A percentile compares a stretch with the other conserved stretches of the same genome.
Evolutionary conservation across 2,113 vertebrate species (phyloP).

Genomic region (Paramisgurnus dabryanus): DNA sequence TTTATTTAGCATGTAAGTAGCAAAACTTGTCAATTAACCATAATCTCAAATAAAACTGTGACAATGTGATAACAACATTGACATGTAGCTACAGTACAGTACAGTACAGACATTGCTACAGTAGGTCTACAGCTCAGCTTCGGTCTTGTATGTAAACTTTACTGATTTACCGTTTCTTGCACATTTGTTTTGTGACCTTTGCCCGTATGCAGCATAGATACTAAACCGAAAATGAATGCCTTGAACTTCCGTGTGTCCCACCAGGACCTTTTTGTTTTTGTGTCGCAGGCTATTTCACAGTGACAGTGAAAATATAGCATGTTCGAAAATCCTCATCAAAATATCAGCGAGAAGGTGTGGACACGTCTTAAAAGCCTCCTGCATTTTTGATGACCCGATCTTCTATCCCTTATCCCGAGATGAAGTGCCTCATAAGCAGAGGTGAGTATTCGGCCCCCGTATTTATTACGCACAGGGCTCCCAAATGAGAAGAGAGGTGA

Average conservation of each 20-base stretch:
- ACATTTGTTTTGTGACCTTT: neutral
- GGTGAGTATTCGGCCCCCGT: conserved; percentile 63
- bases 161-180: neutral
- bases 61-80: too few relatives aligned
- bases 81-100: too few relatives aligned
- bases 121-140: too few relatives aligned
- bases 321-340: conserved; percentile 17
- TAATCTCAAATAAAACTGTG: too few relatives aligned
- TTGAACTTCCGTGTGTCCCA: neutral
- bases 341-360: neutral
- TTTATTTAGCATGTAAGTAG: too few relatives aligned
- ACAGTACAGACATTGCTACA: too few relatives aligned
- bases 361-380: conserved; percentile 33
- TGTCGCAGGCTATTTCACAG: conserved; percentile 50
- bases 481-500: conserved; percentile 49
- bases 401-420: conserved; percentile 66
- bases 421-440: conserved; percentile 61
- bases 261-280: neutral
- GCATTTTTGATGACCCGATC: conserved; percentile 41
- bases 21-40: too few relatives aligned
- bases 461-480: conserved; percentile 66
- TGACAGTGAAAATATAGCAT: neutral
- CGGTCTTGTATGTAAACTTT: neutral
- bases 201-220: neutral
- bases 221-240: neutral